These are phyloP conservation scores for Deladenus siricidicola DNA, from an alignment of 2,888 invertebrate genomes.

Conservation along the genomic window DNA sequence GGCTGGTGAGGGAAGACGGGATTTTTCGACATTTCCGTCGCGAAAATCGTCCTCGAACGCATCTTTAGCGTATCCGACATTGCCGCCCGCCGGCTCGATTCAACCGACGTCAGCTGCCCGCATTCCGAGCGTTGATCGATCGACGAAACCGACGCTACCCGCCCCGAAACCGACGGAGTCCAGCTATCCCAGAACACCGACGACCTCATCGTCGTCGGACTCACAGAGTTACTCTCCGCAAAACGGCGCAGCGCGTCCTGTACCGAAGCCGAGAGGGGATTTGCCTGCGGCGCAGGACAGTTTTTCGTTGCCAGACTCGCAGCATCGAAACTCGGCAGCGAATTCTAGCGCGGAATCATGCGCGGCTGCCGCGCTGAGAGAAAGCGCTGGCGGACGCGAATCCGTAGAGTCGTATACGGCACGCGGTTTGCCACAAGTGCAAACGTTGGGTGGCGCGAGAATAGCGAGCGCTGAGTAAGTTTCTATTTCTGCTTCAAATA, in stretches of 20 bases:
- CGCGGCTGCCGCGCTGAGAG: background rate
- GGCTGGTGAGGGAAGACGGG: background rate
- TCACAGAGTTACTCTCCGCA: background rate
- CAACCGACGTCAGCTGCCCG: background rate
- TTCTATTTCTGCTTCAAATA: no score
- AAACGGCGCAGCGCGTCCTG: background rate
- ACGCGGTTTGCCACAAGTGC: no score
- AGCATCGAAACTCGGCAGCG: no score
- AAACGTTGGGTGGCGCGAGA: background rate
- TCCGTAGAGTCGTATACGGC: no score
- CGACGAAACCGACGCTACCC: constrained; percentile 1
- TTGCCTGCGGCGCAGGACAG: background rate
- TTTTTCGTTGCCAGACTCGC: background rate
- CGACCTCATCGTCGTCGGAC: no score
- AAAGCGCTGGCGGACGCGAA: background rate
- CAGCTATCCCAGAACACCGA: background rate
- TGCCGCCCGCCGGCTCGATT: background rate
- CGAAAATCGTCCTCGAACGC: no score
- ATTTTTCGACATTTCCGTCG: no score
- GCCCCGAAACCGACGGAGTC: background rate
- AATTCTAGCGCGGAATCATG: background rate
- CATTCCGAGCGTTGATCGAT: constrained; percentile 4
- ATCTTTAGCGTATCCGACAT: background rate
- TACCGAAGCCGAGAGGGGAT: background rate
- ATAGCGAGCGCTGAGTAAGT: no score